Conservation (phyloP, 2,113 vertebrate species). For the Litocranius walleri region DNA sequence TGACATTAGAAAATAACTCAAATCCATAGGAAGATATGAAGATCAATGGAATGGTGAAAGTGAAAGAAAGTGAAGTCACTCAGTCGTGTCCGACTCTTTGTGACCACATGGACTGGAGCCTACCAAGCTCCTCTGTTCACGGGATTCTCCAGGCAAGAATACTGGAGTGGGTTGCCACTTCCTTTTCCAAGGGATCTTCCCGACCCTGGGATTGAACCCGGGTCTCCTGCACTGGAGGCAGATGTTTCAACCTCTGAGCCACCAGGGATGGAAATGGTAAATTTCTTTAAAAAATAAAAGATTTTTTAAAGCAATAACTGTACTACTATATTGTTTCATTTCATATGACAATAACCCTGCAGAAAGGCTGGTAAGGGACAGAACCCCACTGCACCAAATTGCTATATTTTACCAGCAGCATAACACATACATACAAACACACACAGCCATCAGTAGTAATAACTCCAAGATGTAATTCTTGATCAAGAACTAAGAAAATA, state of each 20-base stretch:
- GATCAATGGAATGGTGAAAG: not conserved
- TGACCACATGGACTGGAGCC: no score
- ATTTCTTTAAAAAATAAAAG: not conserved
- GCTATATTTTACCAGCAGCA: not conserved
- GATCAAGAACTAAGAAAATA: not conserved
- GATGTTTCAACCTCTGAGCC: no score
- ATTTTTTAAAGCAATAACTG: not conserved
- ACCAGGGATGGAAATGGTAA: not conserved
- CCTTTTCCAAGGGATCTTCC: no score
- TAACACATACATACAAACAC: not conserved
- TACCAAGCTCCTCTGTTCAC: no score
- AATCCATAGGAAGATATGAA: not conserved
- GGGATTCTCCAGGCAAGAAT: no score
- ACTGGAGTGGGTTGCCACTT: no score
- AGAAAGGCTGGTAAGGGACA: not conserved
- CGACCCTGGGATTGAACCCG: no score
- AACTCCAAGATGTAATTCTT: not conserved
- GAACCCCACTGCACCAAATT: not conserved
- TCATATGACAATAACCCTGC: not conserved
- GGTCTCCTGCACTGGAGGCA: no score
- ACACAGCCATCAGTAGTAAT: not conserved
- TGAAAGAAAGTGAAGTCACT: no score
- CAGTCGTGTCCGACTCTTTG: no score
- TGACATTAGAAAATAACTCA: not conserved
- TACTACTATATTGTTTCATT: not conserved